These are phyloP conservation scores for Ursus arctos DNA, from an alignment of 2,113 vertebrate genomes.

Conservation along the genomic window DNA sequence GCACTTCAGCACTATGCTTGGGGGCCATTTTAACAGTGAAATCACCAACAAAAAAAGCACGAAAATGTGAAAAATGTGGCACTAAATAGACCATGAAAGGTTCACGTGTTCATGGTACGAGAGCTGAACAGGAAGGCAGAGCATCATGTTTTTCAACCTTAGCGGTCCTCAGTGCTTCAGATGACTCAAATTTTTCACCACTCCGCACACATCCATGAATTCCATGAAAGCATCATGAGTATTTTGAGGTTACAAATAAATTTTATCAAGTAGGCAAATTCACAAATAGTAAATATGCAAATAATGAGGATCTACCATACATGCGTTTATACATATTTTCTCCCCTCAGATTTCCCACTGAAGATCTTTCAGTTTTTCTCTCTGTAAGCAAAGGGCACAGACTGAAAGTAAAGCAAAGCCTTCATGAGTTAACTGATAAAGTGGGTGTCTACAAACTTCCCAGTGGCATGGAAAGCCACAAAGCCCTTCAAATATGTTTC, in stretches of 20 bases:
- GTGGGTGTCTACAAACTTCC: not conserved
- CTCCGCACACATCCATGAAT: not conserved
- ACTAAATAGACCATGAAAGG: not conserved
- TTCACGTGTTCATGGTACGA: not conserved
- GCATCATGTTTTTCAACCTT: not conserved
- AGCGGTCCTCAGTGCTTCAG: not conserved
- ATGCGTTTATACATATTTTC: not conserved
- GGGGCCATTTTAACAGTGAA: not conserved
- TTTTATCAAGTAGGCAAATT: not conserved
- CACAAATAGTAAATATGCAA: conserved; percentile 34
- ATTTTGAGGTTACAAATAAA: not conserved
- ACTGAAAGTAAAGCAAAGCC: not conserved
- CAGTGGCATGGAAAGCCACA: not conserved
- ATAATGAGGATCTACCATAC: not conserved
- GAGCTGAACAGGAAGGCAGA: conserved; percentile 31
- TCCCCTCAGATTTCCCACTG: not conserved
- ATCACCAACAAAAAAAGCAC: not conserved
- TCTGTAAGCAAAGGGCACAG: not conserved
- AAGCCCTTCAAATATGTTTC: not conserved
- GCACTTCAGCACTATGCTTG: not conserved
- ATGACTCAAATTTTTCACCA: not conserved
- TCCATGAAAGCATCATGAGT: not conserved
- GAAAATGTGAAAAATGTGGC: not conserved
- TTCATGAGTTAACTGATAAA: not conserved
- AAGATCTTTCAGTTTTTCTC: not conserved